Conservation (phyloP, 2,113 vertebrate genomes). For the Thalassarche chlororhynchos region DNA sequence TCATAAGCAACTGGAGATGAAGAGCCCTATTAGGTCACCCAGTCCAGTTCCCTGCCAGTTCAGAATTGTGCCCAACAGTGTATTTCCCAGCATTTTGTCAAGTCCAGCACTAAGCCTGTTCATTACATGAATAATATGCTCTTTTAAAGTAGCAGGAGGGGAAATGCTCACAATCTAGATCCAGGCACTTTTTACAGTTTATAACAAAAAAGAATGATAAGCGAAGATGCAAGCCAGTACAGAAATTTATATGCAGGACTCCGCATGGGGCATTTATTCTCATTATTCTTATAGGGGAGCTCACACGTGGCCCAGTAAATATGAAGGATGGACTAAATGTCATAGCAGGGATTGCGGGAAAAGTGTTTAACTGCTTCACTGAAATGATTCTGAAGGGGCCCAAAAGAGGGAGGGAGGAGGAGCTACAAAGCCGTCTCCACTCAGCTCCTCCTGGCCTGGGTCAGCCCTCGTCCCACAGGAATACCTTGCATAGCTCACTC, state of each 20-base stretch:
- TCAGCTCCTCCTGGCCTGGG: conserved; percentile 8
- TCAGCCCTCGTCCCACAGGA: neutral
- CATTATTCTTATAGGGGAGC: neutral
- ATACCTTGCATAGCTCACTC: neutral
- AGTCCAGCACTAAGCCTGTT: conserved; percentile 16
- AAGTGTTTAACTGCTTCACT: conserved; percentile 31
- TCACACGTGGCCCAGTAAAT: conserved; percentile 21
- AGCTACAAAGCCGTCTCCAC: conserved; percentile 11
- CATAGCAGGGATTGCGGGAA: neutral
- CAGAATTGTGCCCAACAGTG: conserved; percentile 57
- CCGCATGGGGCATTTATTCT: neutral
- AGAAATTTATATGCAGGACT: neutral
- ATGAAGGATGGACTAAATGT: conserved; percentile 18
- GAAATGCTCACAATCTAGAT: neutral
- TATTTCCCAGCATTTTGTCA: conserved; percentile 58
- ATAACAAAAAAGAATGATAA: neutral
- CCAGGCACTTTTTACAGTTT: neutral
- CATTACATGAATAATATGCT: conserved; percentile 55
- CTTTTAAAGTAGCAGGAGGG: conserved; percentile 64
- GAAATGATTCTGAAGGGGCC: conserved; percentile 22
- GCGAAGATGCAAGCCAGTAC: neutral
- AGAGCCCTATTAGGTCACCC: conserved; percentile 56
- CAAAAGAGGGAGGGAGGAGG: conserved; percentile 5
- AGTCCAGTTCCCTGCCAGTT: conserved; percentile 54
- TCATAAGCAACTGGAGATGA: conserved; percentile 66